Percentiles rank a stretch among this genome's conserved stretches.
These are phyloP conservation scores for Gallinago paraguaiae DNA, from an alignment of 2,113 vertebrate species.

Conservation along the genomic window DNA sequence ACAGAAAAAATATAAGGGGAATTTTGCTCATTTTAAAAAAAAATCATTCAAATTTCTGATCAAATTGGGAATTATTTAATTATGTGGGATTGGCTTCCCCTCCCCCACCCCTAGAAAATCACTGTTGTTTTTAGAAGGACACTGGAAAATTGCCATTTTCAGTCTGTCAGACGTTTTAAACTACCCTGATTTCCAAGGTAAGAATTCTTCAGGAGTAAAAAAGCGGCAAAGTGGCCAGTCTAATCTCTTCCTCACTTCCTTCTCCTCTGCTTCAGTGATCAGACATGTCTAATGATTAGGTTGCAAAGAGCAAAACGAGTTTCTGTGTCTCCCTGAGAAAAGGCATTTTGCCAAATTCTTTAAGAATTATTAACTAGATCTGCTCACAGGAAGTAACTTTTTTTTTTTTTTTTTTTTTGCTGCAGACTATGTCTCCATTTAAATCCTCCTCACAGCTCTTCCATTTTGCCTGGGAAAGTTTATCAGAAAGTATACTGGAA, in stretches of 20 bases:
- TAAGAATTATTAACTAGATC: neutral
- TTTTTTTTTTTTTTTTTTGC: neutral
- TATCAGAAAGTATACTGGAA: constrained; percentile 4
- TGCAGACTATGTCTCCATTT: neutral
- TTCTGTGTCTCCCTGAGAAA: constrained; percentile 11
- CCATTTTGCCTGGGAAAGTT: constrained; percentile 23
- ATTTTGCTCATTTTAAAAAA: neutral
- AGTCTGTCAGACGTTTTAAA: neutral
- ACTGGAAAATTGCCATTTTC: neutral
- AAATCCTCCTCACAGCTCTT: constrained; percentile 29
- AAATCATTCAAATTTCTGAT: neutral
- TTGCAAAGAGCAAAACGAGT: neutral
- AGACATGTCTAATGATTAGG: neutral
- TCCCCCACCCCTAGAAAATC: neutral
- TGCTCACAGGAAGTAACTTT: neutral
- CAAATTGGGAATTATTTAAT: neutral
- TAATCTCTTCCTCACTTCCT: constrained; percentile 54
- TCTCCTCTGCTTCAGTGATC: constrained; percentile 45
- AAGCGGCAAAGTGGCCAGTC: constrained; percentile 2
- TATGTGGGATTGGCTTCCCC: neutral
- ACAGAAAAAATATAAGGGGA: neutral
- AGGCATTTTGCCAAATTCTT: constrained; percentile 7
- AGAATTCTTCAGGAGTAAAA: neutral
- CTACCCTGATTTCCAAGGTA: neutral
- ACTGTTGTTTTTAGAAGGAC: neutral